Evolutionary conservation across 1,140 invertebrate genomes (phyloP), one percentile per base, ranked within the genome.

Genomic region (Calephelis nemesis): DNA sequence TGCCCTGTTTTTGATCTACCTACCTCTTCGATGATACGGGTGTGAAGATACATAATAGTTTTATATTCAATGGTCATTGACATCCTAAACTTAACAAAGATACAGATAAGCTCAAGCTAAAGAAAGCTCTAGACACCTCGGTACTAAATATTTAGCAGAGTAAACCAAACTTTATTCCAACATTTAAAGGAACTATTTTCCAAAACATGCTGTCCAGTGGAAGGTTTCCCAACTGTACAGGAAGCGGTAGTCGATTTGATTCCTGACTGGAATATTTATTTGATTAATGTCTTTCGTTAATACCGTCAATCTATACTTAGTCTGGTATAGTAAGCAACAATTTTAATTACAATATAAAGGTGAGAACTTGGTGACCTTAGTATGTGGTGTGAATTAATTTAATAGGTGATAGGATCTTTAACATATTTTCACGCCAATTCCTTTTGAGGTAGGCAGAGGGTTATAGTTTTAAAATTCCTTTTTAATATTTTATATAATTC

Each of bases 201-300:
- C 19, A 30, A 11, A 58, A 58, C 30, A 1, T 4, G 2, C 11
- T 10, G 4, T 39, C n/a, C 19, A 58, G 68, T 68, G 62, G 11
- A 76, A 68, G 70, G 73, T 74, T 76, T 73, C 62, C 75, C 77
- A 79, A 77, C 75, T 73, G 77, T 39, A 60, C 75, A 79, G 77
- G 77, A 79, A 79, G 69, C 75, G 77, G 77, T 79, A 77, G 75
- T 77, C 75, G 72, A 77, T 79, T 75, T 72, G 69, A 77, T 60
- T 64, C 75, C 74, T 79, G 77, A 79, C 72, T 48, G 62, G 77
- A 79, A 79, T 79, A 72, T 70, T 70, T 63, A 77, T 72, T 71
- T 71, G 69, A 76, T 76, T 65, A 71, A 75, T 73, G 71, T 71
- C 72, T 74, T 73, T 69, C 52, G 64, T 69, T 66, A 71, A 64